Percentiles rank a stretch among this genome's conserved stretches.
Evolutionary conservation across 2,113 vertebrate genomes (phyloP).

Genomic region (Gopherus evgoodei): DNA sequence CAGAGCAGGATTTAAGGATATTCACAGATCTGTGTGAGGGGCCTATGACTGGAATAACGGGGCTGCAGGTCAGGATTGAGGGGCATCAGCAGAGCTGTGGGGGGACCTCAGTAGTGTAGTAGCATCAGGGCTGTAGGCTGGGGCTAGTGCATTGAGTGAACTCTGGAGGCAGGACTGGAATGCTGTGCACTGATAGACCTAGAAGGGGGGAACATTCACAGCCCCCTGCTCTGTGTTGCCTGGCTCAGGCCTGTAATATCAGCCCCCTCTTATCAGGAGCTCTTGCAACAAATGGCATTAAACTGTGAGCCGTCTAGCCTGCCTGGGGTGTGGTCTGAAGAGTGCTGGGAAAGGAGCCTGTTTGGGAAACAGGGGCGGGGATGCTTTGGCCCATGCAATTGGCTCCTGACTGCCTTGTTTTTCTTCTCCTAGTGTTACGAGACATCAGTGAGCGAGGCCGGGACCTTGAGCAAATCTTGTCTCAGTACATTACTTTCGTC

Average conservation of each 20-base stretch:
- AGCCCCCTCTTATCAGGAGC: neutral
- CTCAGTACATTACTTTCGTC: conserved; percentile 97
- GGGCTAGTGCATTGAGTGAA: neutral
- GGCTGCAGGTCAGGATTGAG: neutral
- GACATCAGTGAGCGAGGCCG: conserved; percentile 93
- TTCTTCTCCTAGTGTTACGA: conserved; percentile 85
- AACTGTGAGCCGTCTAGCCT: neutral
- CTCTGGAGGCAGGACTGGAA: neutral
- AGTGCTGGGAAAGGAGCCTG: neutral
- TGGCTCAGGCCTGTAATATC: neutral
- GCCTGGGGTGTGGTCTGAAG: neutral
- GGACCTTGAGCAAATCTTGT: conserved; percentile 94
- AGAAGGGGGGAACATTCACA: neutral
- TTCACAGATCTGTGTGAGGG: neutral
- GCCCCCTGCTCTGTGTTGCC: neutral
- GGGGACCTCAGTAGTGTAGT: neutral
- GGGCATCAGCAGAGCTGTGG: neutral
- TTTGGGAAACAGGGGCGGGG: accelerated
- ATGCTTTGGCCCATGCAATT: neutral
- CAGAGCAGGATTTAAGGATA: neutral
- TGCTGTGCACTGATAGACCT: neutral
- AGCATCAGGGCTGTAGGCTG: neutral
- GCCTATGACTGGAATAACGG: neutral
- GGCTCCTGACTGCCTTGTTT: conserved; percentile 9
- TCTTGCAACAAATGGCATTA: neutral